Evolutionary conservation across 2,113 vertebrate genomes (phyloP), one percentile per base, ranked within the genome.

Genomic region (Turnix velox): DNA sequence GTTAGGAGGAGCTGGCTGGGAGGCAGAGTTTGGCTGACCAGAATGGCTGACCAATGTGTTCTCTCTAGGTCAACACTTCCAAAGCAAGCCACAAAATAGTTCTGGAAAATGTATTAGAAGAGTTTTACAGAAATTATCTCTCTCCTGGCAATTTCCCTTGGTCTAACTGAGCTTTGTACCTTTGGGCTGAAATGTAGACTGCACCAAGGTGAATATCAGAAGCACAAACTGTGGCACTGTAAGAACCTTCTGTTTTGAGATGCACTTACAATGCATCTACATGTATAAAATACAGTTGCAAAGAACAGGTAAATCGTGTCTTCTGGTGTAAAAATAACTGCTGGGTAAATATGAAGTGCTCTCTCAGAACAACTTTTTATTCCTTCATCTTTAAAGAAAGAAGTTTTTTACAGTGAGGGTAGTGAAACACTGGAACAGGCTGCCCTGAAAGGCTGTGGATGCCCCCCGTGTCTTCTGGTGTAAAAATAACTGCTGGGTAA

Each of bases 401-500:
- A n/a, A n/a, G n/a, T n/a, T n/a, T n/a, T n/a, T n/a, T n/a, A n/a
- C n/a, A n/a, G n/a, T n/a, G n/a, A n/a, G n/a, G n/a, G n/a, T n/a
- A n/a, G n/a, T n/a, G n/a, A n/a, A n/a, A n/a, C n/a, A n/a, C n/a
- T n/a, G n/a, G n/a, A n/a, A n/a, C n/a, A n/a, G n/a, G n/a, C n/a
- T n/a, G n/a, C n/a, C n/a, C n/a, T n/a, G n/a, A n/a, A n/a, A n/a
- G n/a, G n/a, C n/a, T n/a, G n/a, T n/a, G n/a, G n/a, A n/a, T n/a
- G n/a, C n/a, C n/a, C n/a, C n/a, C n/a, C 12, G 10, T 0, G 0
- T 78, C 9, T 58, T 72, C 23, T 80, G 33, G 24, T 71, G 30
- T 11, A 51, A 71, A 79, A 93, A 57, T 33, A 74, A 48, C 23
- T 57, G 27, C 40, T 81, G 51, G 23, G 30, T 18, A 80, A 76